phyloP scores from a whole-genome alignment of 2,797 vertebrate species.

The Hypotaenidia okinawae region DNA sequence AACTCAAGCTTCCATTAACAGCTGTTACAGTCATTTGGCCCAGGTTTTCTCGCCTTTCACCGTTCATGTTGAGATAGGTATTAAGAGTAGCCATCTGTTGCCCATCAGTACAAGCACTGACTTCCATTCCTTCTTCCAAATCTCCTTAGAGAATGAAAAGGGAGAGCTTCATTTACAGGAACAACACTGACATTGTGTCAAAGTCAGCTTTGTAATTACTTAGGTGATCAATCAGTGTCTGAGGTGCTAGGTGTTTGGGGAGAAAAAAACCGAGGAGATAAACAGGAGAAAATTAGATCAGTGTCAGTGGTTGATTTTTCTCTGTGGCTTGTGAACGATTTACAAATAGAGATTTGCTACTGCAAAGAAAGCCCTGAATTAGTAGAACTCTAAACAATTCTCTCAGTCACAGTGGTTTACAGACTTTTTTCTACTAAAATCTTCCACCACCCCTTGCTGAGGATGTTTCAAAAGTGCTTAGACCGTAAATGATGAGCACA shows the following conservation, averaged over 20 bases:
- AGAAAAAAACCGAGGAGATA: neutral
- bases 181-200: neutral
- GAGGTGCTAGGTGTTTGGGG: neutral
- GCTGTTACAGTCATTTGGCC: slow-evolving; percentile 72
- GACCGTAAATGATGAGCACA: neutral
- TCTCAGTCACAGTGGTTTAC: neutral
- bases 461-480: neutral
- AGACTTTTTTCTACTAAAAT: neutral
- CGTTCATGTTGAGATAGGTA: slow-evolving; percentile 60
- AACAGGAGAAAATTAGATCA: neutral
- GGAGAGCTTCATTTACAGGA: neutral
- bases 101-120: slow-evolving; percentile 72
- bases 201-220: neutral
- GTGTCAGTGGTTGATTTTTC: neutral
- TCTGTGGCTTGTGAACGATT: neutral
- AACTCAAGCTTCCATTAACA: slow-evolving; percentile 76
- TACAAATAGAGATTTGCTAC: neutral
- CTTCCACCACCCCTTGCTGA: neutral
- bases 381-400: neutral
- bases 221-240: neutral
- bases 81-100: slow-evolving; percentile 64
- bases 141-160: slow-evolving; percentile 54
- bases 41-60: slow-evolving; percentile 57
- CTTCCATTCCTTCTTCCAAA: slow-evolving; percentile 76
- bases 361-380: neutral